Percentiles rank a stretch among this genome's conserved stretches.
Conservation (phyloP, 2,797 vertebrate genomes). For the Yasuhikotakia modesta region DNA sequence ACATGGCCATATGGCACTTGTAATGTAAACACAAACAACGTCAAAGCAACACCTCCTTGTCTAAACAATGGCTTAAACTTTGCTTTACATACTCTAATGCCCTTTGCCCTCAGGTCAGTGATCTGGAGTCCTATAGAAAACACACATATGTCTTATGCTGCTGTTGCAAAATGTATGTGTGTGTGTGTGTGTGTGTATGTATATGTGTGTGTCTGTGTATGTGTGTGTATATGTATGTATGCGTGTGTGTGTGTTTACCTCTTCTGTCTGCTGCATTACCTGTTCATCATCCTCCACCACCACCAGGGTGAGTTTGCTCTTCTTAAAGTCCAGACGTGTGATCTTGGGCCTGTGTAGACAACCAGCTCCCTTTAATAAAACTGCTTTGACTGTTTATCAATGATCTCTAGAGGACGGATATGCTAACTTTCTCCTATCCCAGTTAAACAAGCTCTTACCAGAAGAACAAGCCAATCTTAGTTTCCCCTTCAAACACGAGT, state of each 20-base stretch:
- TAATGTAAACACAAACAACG: no score
- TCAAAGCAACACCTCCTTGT: no score
- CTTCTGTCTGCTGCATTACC: conserved; percentile 72
- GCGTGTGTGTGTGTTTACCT: conserved; percentile 51
- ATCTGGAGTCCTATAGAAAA: neutral
- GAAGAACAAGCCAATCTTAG: conserved; percentile 98
- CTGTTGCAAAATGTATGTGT: no score
- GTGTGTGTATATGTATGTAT: conserved; percentile 19
- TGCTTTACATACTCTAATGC: neutral
- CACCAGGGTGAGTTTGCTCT: conserved; percentile 93
- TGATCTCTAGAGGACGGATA: no score
- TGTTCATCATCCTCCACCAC: conserved; percentile 98
- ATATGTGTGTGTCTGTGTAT: conserved; percentile 16
- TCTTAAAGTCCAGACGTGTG: conserved; percentile 96
- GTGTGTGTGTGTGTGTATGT: conserved; percentile 30
- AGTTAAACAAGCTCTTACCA: conserved; percentile 76
- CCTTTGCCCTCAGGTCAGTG: neutral
- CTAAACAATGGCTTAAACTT: no score
- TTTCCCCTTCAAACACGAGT: conserved; percentile 96
- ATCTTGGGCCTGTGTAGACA: conserved; percentile 90
- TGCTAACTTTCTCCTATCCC: neutral
- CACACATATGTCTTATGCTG: no score
- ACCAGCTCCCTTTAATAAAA: conserved; percentile 22
- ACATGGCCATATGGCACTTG: no score
- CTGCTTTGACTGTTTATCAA: neutral